Evolutionary conservation across 2,113 vertebrate species (phyloP), one percentile per base, ranked within the genome.

Genomic region (Nematolebias whitei): DNA sequence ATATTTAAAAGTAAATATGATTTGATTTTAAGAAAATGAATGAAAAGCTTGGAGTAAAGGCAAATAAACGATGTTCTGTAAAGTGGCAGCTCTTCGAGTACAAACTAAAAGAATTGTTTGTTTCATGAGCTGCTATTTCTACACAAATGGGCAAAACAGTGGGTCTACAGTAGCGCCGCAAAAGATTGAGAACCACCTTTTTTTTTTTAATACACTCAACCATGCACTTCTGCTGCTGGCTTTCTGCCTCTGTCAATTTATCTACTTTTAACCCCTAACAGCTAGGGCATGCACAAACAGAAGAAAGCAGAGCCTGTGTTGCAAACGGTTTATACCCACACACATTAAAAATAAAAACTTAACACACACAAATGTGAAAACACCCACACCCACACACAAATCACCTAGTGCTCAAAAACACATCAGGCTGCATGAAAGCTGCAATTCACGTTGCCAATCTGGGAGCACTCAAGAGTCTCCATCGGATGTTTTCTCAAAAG

Each of bases 401-500:
- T 35, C 12, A 26, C 26, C 43, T 23, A 20, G 35, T 18, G 26
- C 67, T 79, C 59, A 59, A 74, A 82, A 76, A 85, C 70, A 84
- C 83, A 85, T 86, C 70, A 57, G 81, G 16, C 26, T 73, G 68
- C 54, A 79, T 91, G 86, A 90, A 90, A 83, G 86, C 82, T 75
- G 53, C 87, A 82, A 86, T 91, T 92, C 85, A 91, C 51, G 48
- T 79, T 66, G 79, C 81, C 85, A 87, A 82, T 90, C 78, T 91
- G 78, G 73, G 86, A 90, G 83, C 84, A 87, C 82, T 85, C 82
- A 83, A 70, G 83, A 80, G 79, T 39, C 78, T 84, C 85, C 78
- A 85, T 89, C 85, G 76, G 75, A 85, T 85, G 88, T 91, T 87
- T 89, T 89, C 76, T 89, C 80, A 78, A 81, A 89, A 83, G 80